These are phyloP conservation scores for Lamproptera curius DNA, from an alignment of 2,888 invertebrate species.

Conservation along the genomic window DNA sequence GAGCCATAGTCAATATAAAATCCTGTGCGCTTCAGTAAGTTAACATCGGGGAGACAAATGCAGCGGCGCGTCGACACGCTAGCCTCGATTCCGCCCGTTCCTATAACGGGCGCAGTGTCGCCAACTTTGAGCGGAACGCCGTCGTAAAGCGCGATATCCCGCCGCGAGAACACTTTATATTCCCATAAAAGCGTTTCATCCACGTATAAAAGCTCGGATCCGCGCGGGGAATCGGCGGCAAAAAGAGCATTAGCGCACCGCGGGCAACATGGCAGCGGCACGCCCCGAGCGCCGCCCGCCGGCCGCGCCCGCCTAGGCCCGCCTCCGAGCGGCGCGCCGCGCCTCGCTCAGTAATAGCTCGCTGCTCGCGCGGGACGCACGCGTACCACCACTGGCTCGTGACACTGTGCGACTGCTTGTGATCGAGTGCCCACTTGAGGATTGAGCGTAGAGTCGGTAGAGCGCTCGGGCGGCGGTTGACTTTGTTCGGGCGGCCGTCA, in stretches of 20 bases:
- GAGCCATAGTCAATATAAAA: not conserved
- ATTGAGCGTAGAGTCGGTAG: conserved; percentile 11
- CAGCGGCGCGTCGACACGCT: conserved; percentile 33
- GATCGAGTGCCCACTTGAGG: conserved; percentile 24
- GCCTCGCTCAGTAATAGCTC: conserved; percentile 43
- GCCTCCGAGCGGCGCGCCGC: conserved; percentile 37
- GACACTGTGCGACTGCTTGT: conserved; percentile 26
- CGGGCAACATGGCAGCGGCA: conserved; percentile 49
- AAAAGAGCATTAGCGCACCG: conserved; percentile 69
- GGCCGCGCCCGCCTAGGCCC: conserved; percentile 35
- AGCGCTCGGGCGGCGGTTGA: conserved; percentile 25
- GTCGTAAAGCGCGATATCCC: conserved; percentile 74
- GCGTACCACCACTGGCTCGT: conserved; percentile 15
- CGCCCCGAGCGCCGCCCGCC: conserved; percentile 30
- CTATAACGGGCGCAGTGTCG: conserved; percentile 65
- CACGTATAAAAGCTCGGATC: conserved; percentile 78
- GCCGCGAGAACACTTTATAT: conserved; percentile 75
- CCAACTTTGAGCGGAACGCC: conserved; percentile 72
- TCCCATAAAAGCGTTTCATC: conserved; percentile 77
- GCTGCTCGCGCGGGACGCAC: conserved; percentile 34
- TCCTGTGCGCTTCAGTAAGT: not conserved
- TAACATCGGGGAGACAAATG: conserved; percentile 11
- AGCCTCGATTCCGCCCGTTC: conserved; percentile 58
- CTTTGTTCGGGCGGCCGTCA: too few species aligned
- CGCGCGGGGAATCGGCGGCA: conserved; percentile 72